Evolutionary conservation across 2,113 vertebrate genomes (phyloP), one percentile per base, ranked within the genome.

Genomic region (Esox niger): DNA sequence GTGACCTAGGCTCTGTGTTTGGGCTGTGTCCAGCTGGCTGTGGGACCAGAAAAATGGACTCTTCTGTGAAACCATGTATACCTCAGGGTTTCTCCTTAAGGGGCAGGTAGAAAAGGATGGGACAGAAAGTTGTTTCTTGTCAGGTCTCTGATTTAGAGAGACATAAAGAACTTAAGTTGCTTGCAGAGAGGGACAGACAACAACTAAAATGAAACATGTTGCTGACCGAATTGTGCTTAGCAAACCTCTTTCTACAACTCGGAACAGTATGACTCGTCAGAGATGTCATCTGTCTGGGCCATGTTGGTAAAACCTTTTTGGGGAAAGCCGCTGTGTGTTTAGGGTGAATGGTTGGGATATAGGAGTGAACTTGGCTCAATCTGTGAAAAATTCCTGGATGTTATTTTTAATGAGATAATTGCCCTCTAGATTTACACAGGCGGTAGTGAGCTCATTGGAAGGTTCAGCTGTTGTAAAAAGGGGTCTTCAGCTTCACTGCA

Each of bases 131-230:
- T 15, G 15, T 3, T 30, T 31, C 57, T 3, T 4, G n/a, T 26
- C 17, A 52, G 38, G 13, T 43, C n/a, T 52, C 17, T 23, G 17
- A 52, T 38, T 6, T 6, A 38, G 35, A 11, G 5, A 38, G 11
- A 38, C 35, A 38, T 52, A 52, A n/a, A 52, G 56, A 59, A 27
- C 15, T 31, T 6, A 2, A 59, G 29, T 59, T 69, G 77, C 59
- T n/a, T 17, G 20, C 27, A 38, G 38, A 43, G 15, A 43, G 38
- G 38, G 38, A 43, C 67, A 60, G 64, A 76, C 74, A 78, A 81
- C 23, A 66, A 46, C 66, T 60, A 65, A 75, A 23, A 35, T 65
- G 77, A 76, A 73, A 83, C 70, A 60, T 69, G 1, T 1, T 32
- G 69, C 64, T 79, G 70, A 73, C 1, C 66, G 69, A 78, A 66